Evolutionary conservation across 2,888 invertebrate species (phyloP).

Genomic region (Lamproptera curius): DNA sequence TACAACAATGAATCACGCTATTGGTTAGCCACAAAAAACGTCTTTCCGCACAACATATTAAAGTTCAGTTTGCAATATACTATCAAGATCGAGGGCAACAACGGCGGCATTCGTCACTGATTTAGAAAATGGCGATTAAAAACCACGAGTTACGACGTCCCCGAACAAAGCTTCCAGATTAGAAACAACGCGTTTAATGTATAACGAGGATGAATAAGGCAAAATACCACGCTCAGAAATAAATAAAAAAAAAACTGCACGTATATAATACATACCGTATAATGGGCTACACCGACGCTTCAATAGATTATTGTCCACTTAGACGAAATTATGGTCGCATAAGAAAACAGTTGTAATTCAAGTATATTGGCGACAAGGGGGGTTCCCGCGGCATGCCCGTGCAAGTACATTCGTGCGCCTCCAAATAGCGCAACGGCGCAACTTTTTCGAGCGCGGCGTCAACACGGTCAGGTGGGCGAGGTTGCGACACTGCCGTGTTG

Average conservation of each 20-base stretch:
- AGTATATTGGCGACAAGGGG: constrained; percentile 61
- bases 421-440: constrained; percentile 78
- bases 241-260: neutral
- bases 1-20: constrained; percentile 69
- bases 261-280: constrained; percentile 51
- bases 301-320: neutral
- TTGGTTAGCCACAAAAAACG: constrained; percentile 47
- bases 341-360: constrained; percentile 51
- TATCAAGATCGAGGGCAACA: constrained; percentile 64
- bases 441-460: constrained; percentile 77
- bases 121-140: constrained; percentile 78
- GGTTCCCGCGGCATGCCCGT: constrained; percentile 62
- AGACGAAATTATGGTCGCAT: constrained; percentile 29
- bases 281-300: constrained; percentile 9
- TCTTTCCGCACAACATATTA: constrained; percentile 59
- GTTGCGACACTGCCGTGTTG: constrained; percentile 74
- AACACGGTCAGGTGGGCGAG: constrained; percentile 79
- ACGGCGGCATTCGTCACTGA: constrained; percentile 72
- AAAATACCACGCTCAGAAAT: neutral
- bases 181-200: constrained; percentile 32
- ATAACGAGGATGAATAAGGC: neutral
- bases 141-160: constrained; percentile 70
- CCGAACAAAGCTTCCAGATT: constrained; percentile 42
- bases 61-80: constrained; percentile 61
- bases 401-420: constrained; percentile 73